Evolutionary conservation across 2,113 vertebrate genomes (phyloP).

Genomic region (Corvus cornix): DNA sequence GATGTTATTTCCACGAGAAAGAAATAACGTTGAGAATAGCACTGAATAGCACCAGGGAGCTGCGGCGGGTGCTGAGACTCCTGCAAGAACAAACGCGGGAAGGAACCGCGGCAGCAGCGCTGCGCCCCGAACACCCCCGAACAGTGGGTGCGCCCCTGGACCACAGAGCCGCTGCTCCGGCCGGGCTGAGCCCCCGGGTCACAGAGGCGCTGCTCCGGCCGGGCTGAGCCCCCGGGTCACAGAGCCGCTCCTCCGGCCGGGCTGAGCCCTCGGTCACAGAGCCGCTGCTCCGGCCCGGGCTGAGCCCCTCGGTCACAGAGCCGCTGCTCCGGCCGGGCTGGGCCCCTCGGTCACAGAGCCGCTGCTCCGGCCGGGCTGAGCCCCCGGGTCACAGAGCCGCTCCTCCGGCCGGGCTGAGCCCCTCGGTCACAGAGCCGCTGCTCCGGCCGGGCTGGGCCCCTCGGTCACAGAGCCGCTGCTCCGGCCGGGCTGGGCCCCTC

Average conservation of each 20-base stretch:
- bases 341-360: not conserved
- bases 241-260: too few species aligned
- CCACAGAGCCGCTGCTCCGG: too few species aligned
- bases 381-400: not conserved
- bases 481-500: not conserved
- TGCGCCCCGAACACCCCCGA: too few species aligned
- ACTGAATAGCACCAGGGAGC: not conserved
- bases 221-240: not conserved
- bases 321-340: not conserved
- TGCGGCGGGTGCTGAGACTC: not conserved
- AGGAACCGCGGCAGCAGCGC: not conserved
- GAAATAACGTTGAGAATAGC: fast-evolving
- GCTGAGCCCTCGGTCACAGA: too few species aligned
- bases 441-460: not conserved
- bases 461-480: too few species aligned
- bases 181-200: too few species aligned
- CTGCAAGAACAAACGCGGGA: not conserved
- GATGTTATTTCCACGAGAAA: not conserved
- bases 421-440: not conserved
- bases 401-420: not conserved
- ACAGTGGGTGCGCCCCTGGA: not conserved
- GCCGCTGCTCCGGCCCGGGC: not conserved
- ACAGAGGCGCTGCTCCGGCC: not conserved
- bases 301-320: not conserved
- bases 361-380: too few species aligned